Base-by-base conservation (phyloP, 2,113 vertebrate species). In the Labeo catla region DNA sequence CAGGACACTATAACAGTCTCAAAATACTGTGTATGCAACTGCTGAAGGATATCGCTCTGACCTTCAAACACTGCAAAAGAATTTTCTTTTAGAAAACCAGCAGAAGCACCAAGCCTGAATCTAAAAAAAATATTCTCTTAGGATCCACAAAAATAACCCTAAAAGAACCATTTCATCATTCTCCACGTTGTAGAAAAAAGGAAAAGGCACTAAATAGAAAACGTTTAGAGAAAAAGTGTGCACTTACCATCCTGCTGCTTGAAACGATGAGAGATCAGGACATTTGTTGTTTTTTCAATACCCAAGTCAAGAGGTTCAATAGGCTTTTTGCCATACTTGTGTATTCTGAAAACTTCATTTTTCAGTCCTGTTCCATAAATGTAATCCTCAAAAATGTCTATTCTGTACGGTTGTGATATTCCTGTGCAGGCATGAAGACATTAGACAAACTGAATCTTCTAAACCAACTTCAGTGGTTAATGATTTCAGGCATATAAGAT, bases 331-430 rank as follows among this genome's bases (percentile, higher is more conserved):
- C 97, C 98, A 92, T 95, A 98, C 90, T 99, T 99, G 91, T 98
- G 97, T 81, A 98, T 96, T 94, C 95, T 95, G 90, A 99, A 99
- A 39, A 96, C 95, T 77, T 98, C 96, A 8, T 95, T 97, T 91
- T 98, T 98, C 34, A 98, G 94, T 86, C 97, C 96, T 39, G 97
- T 97, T 92, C 98, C 98, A 89, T 98, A 99, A 86, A 99, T 97
- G 86, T 96, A 97, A 94, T 99, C 97, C 91, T 99, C 97, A 95
- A 99, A 99, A 92, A 99, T 76, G 88, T 99, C 97, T 89, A 99
- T 98, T 90, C 96, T 96, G 77, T 99, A 97, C 45, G 98, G 98
- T 89, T 98, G 97, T 19, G 97, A 93, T 84, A 99, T 96, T 77
- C 98, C 98, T 99, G 91, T 82, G 90, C 63, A 88, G 43, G 43